Base-by-base conservation (phyloP, 1,140 invertebrate species). In the Euura lappo region DNA sequence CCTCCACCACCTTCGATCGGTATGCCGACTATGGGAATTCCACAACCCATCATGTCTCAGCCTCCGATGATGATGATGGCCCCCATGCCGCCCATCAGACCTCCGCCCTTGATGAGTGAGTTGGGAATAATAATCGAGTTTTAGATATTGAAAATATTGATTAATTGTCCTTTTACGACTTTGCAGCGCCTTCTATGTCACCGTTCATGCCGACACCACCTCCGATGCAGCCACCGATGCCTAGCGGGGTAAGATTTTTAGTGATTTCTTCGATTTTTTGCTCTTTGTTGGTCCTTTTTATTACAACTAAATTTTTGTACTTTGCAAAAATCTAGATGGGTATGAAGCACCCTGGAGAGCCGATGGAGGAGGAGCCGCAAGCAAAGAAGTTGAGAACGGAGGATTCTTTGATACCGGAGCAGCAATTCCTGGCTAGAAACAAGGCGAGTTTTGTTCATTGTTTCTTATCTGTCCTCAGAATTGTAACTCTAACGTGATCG, bases 341-440 rank as follows among this genome's bases (percentile, higher is more conserved):
- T 4, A 86, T 90, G 74, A 91, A 91, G 76, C 88, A 90, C 77
- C 84, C 88, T 4, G 75, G 85, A 13, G 88, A 84, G 64, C 73
- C 88, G 2, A 79, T 87, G 47, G 94, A 95, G 45, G 96, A 98
- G 71, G 97, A 97, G 83, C 96, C 97, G 2, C 91, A 94, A 0
- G 88, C 92, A 13, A 99, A 99, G 87, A 95, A 97, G 84, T 84
- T 93, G 47, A 93, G 97, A 71, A 97, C 96, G 0, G 98, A 99
- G 88, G 98, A 99, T 80, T 93, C 93, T 45, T 89, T 99, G 0
- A 93, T 99, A 75, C 94, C 97, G 0, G 98, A 99, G 88, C 89
- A 91, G 74, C 90, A 93, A 42, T 98, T 96, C 89, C 84, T 97
- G 28, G 88, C 91, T 11, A 91, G 92, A 75, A 91, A 95, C 80